Percentiles rank a stretch among this genome's conserved stretches.
These are phyloP conservation scores for Brachionus sp. DNA, from an alignment of 1,140 invertebrate genomes.

Conservation along the genomic window DNA sequence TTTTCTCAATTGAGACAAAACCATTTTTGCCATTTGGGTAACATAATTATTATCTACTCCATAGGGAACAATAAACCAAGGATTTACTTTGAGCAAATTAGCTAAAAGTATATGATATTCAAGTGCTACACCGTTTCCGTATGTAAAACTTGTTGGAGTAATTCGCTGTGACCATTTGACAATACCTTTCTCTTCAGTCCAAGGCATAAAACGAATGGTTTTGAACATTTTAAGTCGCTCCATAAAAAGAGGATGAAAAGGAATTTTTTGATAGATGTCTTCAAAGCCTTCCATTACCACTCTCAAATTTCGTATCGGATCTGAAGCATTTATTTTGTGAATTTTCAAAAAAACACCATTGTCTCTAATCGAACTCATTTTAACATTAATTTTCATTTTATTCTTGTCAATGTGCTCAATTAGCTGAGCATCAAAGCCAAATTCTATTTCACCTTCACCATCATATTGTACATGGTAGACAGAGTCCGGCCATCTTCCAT, in stretches of 20 bases:
- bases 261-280: constrained; percentile 49
- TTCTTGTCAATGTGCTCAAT: constrained; percentile 49
- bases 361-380: constrained; percentile 45
- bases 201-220: constrained; percentile 50
- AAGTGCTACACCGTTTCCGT: constrained; percentile 48
- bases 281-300: constrained; percentile 51
- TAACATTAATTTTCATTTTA: constrained; percentile 46
- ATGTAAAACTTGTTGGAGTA: constrained; percentile 47
- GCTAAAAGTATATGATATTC: constrained; percentile 49
- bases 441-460: constrained; percentile 50
- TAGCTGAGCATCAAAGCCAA: constrained; percentile 45
- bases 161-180: neutral
- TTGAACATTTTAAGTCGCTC: constrained; percentile 50
- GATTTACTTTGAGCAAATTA: constrained; percentile 49
- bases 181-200: constrained; percentile 11
- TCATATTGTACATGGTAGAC: constrained; percentile 51
- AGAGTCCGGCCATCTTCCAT: constrained; percentile 47
- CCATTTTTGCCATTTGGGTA: constrained; percentile 48
- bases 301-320: constrained; percentile 51
- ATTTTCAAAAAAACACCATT: constrained; percentile 49
- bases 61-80: constrained; percentile 51
- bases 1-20: constrained; percentile 23
- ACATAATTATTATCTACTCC: constrained; percentile 50
- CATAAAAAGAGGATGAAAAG: constrained; percentile 50
- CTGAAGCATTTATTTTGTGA: constrained; percentile 48